Evolutionary conservation across 2,888 invertebrate genomes (phyloP).

Genomic region (Boloria selene): DNA sequence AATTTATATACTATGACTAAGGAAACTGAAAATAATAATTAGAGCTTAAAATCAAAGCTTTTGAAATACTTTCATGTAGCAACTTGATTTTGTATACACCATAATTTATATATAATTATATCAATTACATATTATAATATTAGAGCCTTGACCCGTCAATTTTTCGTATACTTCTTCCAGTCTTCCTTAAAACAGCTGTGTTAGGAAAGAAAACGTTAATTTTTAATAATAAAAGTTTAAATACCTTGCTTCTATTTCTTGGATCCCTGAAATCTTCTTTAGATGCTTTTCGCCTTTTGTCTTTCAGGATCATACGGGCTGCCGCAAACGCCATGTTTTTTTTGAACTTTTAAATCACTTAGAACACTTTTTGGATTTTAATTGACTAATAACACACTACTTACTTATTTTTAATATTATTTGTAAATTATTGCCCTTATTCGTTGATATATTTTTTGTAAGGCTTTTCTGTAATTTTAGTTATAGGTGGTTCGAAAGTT

Average conservation of each 20-base stretch:
- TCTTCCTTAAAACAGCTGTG: not conserved
- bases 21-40: no score
- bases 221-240: slow-evolving; percentile 25
- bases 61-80: no score
- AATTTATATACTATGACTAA: no score
- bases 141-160: no score
- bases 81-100: no score
- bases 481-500: slow-evolving; percentile 9
- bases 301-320: slow-evolving; percentile 92
- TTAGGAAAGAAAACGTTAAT: slow-evolving; percentile 1
- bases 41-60: no score
- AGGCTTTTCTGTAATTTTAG: not conserved
- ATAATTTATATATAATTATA: no score
- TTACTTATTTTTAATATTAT: slow-evolving; percentile 16
- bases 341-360: not conserved
- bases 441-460: slow-evolving; percentile 18
- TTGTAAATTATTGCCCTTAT: slow-evolving; percentile 26
- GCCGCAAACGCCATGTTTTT: slow-evolving; percentile 91
- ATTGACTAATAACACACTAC: slow-evolving; percentile 44
- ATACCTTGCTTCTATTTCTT: slow-evolving; percentile 92
- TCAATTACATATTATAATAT: no score
- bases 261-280: slow-evolving; percentile 89
- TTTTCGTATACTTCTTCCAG: not conserved
- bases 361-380: slow-evolving; percentile 40
- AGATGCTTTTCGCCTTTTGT: slow-evolving; percentile 90